Evolutionary conservation across 1,140 invertebrate genomes (phyloP), one percentile per base, ranked within the genome.

Genomic region (Eubasilissa regina): DNA sequence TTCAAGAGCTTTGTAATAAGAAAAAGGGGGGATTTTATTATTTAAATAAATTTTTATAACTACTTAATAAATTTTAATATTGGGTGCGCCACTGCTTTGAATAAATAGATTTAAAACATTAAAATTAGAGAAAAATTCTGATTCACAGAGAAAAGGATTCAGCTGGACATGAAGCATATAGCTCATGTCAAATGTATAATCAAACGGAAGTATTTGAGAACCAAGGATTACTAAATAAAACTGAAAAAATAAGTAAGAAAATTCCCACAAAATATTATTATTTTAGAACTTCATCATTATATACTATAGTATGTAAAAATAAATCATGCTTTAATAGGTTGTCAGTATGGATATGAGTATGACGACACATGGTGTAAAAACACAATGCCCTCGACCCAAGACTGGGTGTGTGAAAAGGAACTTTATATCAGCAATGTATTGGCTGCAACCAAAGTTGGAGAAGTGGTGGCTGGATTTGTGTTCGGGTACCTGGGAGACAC

Each of bases 351-450:
- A 25, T 91, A 89, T 86, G 89, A 86, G 66, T 91, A 89, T 84
- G 90, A 91, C 83, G 85, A 76, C 56, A 89, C 88, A 6, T 91
- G 89, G 87, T 91, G 88, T 79, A 83, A 84, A 35, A 84, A 83
- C 78, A 90, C 90, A 53, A 85, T 87, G 60, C 85, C 87, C 12
- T 89, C 88, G 4, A 85, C 90, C 75, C 80, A 89, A 81, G 80
- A 91, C 85, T 91, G 90, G 90, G 89, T 91, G 17, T 91, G 91
- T 79, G 86, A 88, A n/a, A 87, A 90, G 81, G 85, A 87, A 80
- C 84, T 90, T 77, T 86, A 87, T 79, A 85, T 88, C 60, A 87
- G 89, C 79, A 90, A 91, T 85, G 85, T 88, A 62, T 89, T 91
- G 76, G 87, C 88, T 13, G 85, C 88, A 75, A 86, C 85, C 72